Evolutionary conservation across 2,113 vertebrate genomes (phyloP), one percentile per base, ranked within the genome.

Genomic region (Takifugu flavidus): DNA sequence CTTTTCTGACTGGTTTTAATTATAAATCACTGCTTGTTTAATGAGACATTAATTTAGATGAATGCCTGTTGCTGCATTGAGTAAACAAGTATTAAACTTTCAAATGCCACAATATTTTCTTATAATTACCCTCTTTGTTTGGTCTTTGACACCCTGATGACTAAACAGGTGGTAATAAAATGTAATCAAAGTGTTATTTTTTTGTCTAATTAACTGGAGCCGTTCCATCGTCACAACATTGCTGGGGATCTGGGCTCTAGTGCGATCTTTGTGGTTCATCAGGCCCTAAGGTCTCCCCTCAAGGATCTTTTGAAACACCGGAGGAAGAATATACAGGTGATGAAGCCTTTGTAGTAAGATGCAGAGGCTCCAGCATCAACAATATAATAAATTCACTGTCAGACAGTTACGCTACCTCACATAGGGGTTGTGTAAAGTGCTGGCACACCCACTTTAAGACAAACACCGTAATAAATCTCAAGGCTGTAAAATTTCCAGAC

Each of bases 1-100:
- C 51, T 8, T 31, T 52, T 27, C 25, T 67, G 45, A 57, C 31
- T 70, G 56, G 66, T 72, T 68, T 62, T 56, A 59, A 72, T 75
- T 39, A 54, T 31, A 52, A 59, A 6, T 52, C 43, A 13, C 46
- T 44, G 46, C 13, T n/a, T 54, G 49, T 58, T 71, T 74, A 75
- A 59, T 64, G 59, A 54, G 52, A 31, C 53, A 51, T 53, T 53
- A 25, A 61, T 43, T 66, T 56, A 50, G 53, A 68, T 28, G 27
- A 65, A 62, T 59, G 56, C 26, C 67, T 49, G 6, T 43, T 5
- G 59, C 59, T 65, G 60, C 10, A 52, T 64, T 58, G 52, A 42
- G 26, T 25, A 31, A 46, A 11, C 15, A 25, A 27, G 46, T 47
- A 62, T 53, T 42, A 51, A 50, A 13, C 34, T 11, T 39, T 39